Conservation (phyloP, 1,140 invertebrate species). For the Euura lappo region DNA sequence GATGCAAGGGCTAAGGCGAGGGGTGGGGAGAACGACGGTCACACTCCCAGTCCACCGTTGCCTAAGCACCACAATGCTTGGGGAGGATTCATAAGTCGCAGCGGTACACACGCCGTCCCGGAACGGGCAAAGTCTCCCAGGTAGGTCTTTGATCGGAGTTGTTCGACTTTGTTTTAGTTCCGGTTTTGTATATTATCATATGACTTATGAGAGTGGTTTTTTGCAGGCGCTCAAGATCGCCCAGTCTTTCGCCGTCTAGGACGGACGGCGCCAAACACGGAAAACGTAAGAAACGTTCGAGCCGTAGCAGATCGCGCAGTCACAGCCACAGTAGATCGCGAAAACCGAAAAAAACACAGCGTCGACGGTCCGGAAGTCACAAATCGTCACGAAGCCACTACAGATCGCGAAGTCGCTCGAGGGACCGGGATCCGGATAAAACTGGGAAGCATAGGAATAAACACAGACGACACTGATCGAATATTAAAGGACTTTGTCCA, state of each 20-base stretch:
- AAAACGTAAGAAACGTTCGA: slow-evolving; percentile 60
- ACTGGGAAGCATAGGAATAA: slow-evolving; percentile 55
- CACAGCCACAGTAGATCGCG: slow-evolving; percentile 59
- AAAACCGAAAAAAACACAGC: slow-evolving; percentile 56
- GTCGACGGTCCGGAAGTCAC: slow-evolving; percentile 56
- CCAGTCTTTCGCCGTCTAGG: slow-evolving; percentile 47
- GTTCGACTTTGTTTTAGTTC: slow-evolving; percentile 5
- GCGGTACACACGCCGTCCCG: slow-evolving; percentile 49
- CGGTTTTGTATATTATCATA: slow-evolving; percentile 23
- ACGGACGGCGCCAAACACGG: slow-evolving; percentile 53
- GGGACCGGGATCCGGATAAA: slow-evolving; percentile 54
- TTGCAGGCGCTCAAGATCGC: slow-evolving; percentile 53
- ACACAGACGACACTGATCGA: slow-evolving; percentile 46
- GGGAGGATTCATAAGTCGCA: slow-evolving; percentile 68
- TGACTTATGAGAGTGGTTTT: slow-evolving; percentile 22
- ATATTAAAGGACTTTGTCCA: too few species aligned
- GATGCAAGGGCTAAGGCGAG: slow-evolving; percentile 75
- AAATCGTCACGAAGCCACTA: slow-evolving; percentile 62
- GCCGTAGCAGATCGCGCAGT: slow-evolving; percentile 62
- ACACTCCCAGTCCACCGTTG: slow-evolving; percentile 63
- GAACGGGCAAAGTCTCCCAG: slow-evolving; percentile 56
- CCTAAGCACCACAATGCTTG: slow-evolving; percentile 67
- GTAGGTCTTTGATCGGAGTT: slow-evolving; percentile 30
- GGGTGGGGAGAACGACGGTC: slow-evolving; percentile 60
- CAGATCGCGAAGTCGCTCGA: slow-evolving; percentile 61